Conservation (phyloP, 2,113 vertebrate genomes). For the Corythaeola cristata region DNA sequence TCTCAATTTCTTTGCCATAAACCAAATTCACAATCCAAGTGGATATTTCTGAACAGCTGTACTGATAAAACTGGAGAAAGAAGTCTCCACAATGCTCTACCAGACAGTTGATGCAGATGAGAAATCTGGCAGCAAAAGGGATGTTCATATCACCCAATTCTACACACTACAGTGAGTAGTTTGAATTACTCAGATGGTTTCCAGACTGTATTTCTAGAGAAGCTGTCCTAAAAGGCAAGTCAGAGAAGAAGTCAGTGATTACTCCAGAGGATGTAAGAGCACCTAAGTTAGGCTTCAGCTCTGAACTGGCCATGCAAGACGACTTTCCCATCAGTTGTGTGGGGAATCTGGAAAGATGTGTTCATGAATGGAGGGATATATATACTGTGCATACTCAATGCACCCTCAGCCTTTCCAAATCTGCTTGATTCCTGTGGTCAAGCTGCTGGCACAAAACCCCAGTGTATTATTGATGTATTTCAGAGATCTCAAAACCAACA, state of each 20-base stretch:
- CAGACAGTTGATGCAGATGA: background rate
- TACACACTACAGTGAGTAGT: background rate
- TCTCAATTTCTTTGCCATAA: background rate
- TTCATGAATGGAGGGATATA: background rate
- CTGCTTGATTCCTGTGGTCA: background rate
- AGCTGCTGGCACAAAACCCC: background rate
- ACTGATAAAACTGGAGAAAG: background rate
- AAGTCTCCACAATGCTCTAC: background rate
- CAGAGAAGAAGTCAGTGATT: background rate
- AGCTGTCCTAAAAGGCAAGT: background rate
- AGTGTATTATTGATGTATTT: background rate
- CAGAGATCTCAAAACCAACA: background rate
- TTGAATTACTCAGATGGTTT: background rate
- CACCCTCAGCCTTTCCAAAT: background rate
- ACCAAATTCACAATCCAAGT: background rate
- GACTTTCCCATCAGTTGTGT: background rate
- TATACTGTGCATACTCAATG: accelerated
- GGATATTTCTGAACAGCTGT: background rate
- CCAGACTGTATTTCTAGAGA: background rate
- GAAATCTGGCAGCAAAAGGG: background rate
- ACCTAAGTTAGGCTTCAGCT: background rate
- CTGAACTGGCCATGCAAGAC: background rate
- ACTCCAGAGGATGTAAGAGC: background rate
- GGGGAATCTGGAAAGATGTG: background rate
- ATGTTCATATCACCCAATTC: background rate